phyloP scores from a whole-genome alignment of 1,140 invertebrate species.

The Cotesia typhae region DNA sequence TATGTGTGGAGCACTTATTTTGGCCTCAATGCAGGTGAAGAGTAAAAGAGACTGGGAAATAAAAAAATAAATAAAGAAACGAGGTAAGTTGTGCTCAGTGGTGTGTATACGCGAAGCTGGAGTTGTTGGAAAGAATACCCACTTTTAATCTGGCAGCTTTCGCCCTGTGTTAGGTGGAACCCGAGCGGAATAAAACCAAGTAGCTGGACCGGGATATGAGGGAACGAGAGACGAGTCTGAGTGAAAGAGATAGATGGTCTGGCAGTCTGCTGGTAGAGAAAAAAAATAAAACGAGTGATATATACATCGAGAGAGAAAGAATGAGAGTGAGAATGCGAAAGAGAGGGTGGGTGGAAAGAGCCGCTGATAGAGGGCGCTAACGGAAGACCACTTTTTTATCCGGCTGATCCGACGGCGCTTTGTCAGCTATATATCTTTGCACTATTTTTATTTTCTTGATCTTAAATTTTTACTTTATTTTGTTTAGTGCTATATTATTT shows the following conservation, averaged over 20 bases:
- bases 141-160: slow-evolving; percentile 58
- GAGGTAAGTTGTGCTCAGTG: not conserved
- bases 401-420: slow-evolving; percentile 45
- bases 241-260: slow-evolving; percentile 38
- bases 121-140: slow-evolving; percentile 50
- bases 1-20: too few relatives aligned
- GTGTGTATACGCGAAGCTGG: slow-evolving; percentile 26
- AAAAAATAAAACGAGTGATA: not conserved
- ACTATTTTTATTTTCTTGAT: slow-evolving; percentile 15
- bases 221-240: slow-evolving; percentile 33
- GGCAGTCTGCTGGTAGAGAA: slow-evolving; percentile 11
- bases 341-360: not conserved
- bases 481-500: not conserved
- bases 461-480: slow-evolving; percentile 24
- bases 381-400: slow-evolving; percentile 44
- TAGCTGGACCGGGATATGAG: slow-evolving; percentile 41
- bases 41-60: slow-evolving; percentile 2
- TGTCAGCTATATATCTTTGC: slow-evolving; percentile 25
- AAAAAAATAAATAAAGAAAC: slow-evolving; percentile 22
- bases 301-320: slow-evolving; percentile 30
- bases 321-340: slow-evolving; percentile 28
- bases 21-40: slow-evolving; percentile 3
- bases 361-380: slow-evolving; percentile 16
- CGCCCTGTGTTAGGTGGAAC: slow-evolving; percentile 47
- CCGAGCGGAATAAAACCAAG: slow-evolving; percentile 53